Conservation (phyloP, 2,113 vertebrate genomes). For the Helogale parvula region DNA sequence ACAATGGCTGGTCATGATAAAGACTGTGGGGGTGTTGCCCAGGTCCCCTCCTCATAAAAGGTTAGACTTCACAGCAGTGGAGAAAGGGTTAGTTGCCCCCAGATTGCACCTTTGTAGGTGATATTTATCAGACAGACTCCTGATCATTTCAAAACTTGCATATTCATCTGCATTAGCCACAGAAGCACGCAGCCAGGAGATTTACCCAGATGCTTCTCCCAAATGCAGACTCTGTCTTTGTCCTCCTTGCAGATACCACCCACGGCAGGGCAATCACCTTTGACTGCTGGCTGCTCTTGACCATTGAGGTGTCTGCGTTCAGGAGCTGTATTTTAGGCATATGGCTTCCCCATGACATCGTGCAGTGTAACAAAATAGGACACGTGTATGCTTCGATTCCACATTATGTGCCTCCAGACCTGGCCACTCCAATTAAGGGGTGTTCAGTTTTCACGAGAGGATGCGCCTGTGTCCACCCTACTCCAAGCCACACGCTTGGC, state of each 20-base stretch:
- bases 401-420: not conserved
- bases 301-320: not conserved
- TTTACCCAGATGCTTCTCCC: slow-evolving; percentile 34
- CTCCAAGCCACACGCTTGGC: too few relatives aligned
- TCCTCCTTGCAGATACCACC: not conserved
- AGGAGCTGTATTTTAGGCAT: not conserved
- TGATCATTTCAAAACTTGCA: slow-evolving; percentile 27
- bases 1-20: slow-evolving; percentile 5
- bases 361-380: not conserved
- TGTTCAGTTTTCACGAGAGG: not conserved
- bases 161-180: slow-evolving; percentile 60
- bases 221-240: slow-evolving; percentile 35
- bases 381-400: not conserved
- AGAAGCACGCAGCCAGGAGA: not conserved
- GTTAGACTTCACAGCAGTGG: not conserved
- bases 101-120: slow-evolving; percentile 40
- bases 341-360: not conserved
- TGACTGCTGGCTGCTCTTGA: not conserved
- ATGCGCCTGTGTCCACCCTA: fast-evolving
- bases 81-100: slow-evolving; percentile 55
- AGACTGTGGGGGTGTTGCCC: not conserved
- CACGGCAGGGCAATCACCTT: not conserved
- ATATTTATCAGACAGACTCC: slow-evolving; percentile 19
- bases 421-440: not conserved
- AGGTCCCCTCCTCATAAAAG: not conserved